phyloP scores from a whole-genome alignment of 2,113 vertebrate genomes.

The Tupaia tana region DNA sequence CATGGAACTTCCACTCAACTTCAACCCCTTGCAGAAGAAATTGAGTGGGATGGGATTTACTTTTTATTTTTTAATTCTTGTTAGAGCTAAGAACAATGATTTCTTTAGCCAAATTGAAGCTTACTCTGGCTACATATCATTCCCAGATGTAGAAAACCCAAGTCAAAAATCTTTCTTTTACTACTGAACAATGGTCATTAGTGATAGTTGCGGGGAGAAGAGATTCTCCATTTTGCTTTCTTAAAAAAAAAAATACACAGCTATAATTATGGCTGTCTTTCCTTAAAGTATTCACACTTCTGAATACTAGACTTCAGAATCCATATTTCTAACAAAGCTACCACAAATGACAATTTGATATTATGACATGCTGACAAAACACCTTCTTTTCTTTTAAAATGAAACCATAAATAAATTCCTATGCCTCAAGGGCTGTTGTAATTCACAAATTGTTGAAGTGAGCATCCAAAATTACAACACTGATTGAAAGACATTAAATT shows the following conservation, averaged over 20 bases:
- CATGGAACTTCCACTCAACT: neutral
- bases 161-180: neutral
- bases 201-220: neutral
- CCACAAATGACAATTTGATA: neutral
- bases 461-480: slow-evolving; percentile 9
- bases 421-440: neutral
- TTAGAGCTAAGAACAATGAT: neutral
- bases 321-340: slow-evolving; percentile 19
- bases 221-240: neutral
- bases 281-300: neutral
- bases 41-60: neutral
- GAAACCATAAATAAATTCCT: slow-evolving; percentile 25
- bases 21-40: neutral
- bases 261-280: neutral
- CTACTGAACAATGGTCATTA: neutral
- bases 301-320: neutral
- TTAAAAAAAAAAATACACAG: neutral
- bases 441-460: slow-evolving; percentile 7
- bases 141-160: slow-evolving; percentile 36
- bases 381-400: neutral
- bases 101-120: slow-evolving; percentile 18
- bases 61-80: neutral
- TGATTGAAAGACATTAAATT: slow-evolving; percentile 28
- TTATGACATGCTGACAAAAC: neutral
- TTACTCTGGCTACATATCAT: neutral